phyloP scores from a whole-genome alignment of 2,113 vertebrate species.

The Tichodroma muraria region DNA sequence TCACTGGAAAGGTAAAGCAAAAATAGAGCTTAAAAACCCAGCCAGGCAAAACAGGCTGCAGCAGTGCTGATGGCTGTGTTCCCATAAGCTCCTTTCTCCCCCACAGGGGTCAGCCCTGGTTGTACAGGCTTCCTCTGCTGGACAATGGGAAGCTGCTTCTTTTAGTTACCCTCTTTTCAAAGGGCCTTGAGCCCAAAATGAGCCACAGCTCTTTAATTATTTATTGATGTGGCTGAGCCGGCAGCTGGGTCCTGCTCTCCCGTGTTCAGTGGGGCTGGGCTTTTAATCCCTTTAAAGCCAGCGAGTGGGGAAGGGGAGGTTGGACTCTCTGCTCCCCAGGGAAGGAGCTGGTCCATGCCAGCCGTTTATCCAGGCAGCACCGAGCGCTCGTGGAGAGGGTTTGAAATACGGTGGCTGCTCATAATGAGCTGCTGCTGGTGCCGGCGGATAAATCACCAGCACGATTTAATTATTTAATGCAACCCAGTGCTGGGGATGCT shows the following conservation, averaged over 20 bases:
- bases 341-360: constrained; percentile 9
- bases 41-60: constrained; percentile 31
- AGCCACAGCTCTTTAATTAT: constrained; percentile 54
- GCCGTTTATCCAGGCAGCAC: constrained; percentile 36
- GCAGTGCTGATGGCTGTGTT: not conserved
- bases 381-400: not conserved
- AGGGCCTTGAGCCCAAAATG: constrained; percentile 32
- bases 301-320: constrained; percentile 29
- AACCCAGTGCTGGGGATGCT: constrained; percentile 12
- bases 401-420: constrained; percentile 30
- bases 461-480: constrained; percentile 47
- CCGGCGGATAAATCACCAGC: constrained; percentile 46
- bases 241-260: constrained; percentile 54
- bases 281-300: constrained; percentile 43
- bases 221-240: constrained; percentile 37
- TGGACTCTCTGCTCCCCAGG: not conserved
- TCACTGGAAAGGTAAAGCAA: constrained; percentile 51
- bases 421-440: constrained; percentile 56
- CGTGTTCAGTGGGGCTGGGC: not conserved
- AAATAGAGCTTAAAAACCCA: constrained; percentile 47
- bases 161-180: constrained; percentile 31
- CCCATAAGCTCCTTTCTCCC: not conserved
- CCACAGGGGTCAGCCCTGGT: not conserved
- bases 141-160: constrained; percentile 34
- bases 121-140: not conserved